Evolutionary conservation across 2,888 invertebrate genomes (phyloP), one percentile per base, ranked within the genome.

Genomic region (Plebejus argus): DNA sequence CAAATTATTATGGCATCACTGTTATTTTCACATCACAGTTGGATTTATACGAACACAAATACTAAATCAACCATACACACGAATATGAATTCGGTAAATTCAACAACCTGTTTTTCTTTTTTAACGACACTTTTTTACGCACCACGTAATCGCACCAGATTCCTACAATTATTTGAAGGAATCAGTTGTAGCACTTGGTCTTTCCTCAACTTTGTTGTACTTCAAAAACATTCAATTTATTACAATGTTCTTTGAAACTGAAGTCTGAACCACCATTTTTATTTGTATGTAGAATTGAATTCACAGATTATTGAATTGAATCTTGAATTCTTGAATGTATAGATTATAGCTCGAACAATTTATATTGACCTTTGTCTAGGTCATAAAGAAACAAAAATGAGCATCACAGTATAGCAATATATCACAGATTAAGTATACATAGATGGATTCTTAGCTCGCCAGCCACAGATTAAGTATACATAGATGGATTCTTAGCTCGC

Each of bases 81-180:
- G 87, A 88, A 84, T 83, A 91, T 86, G 89, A 91, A 90, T 92
- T 93, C 92, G 93, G 92, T 92, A 86, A 90, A 89, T 93, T 86
- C 91, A 89, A 93, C 94, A 93, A 94, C 93, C 94, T 93, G 93
- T 93, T 93, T 93, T 93, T 92, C 91, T 90, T 89, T 90, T 91
- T 91, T 91, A 87, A 90, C 88, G 89, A 88, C 88, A 90, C 88
- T 90, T 86, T 82, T 83, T 83, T 85, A 85, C 84, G 87, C 90
- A 91, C 90, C 88, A 88, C 87, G 86, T 86, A 88, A 88, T 85
- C 85, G 88, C 88, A 90, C 87, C 86, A 86, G 82, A 83, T 83
- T 28, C 15, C 81, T 82, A 84, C 82, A 85, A 81, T 85, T 84
- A 82, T 81, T 83, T 81, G 82, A 81, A 81, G 79, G 82, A 85